Conservation (phyloP, 2,888 invertebrate genomes). For the Apamea monoglypha region DNA sequence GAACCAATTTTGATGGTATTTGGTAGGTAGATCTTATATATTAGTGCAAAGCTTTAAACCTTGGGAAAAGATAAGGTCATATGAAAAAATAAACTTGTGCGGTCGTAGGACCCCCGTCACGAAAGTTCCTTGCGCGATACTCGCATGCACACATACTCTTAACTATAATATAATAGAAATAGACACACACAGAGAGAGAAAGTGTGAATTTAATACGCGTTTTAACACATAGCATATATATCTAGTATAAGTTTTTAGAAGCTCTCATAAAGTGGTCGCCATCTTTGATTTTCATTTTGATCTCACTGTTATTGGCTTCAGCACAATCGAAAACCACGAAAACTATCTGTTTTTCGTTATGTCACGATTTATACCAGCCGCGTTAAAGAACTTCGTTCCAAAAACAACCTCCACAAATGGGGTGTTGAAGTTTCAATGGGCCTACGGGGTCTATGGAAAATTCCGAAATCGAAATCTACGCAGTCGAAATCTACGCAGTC, state of each 20-base stretch:
- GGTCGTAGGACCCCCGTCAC: not conserved
- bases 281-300: not conserved
- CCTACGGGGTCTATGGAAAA: not conserved
- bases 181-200: no score
- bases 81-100: not conserved
- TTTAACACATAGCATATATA: no score
- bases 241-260: no score
- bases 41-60: not conserved
- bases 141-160: not conserved
- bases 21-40: not conserved
- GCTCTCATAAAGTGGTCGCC: not conserved
- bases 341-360: not conserved
- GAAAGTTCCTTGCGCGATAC: not conserved
- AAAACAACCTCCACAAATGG: not conserved
- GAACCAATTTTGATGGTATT: not conserved
- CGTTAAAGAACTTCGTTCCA: not conserved
- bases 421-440: slow-evolving; percentile 1
- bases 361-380: not conserved
- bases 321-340: not conserved
- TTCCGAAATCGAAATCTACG: slow-evolving; percentile 6
- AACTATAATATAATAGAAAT: no score
- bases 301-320: not conserved
- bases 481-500: not conserved
- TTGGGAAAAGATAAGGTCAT: not conserved
- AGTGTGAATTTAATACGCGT: no score